Conservation (phyloP, 1,140 invertebrate genomes). For the Brachionus koreanus region DNA sequence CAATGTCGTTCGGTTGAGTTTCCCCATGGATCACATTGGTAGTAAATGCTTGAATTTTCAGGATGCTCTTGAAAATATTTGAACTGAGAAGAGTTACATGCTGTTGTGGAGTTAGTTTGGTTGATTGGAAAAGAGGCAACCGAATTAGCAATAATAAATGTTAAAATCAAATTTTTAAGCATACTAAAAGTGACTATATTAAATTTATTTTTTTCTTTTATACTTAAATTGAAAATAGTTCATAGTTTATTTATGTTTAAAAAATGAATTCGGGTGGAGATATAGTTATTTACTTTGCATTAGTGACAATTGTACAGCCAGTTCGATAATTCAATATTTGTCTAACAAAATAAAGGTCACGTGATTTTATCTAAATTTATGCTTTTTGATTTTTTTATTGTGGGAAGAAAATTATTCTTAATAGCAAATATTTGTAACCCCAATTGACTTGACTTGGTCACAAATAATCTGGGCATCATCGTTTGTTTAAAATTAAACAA, state of each 20-base stretch:
- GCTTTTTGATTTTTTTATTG: too few species aligned
- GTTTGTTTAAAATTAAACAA: neutral
- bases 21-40: constrained; percentile 39
- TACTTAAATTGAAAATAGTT: neutral
- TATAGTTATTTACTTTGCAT: neutral
- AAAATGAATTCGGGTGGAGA: neutral
- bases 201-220: neutral
- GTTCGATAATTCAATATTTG: neutral
- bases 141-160: neutral
- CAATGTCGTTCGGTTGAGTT: neutral
- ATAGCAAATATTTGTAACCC: too few species aligned
- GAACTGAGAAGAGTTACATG: neutral
- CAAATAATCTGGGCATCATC: neutral
- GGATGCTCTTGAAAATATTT: constrained; percentile 16
- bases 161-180: neutral
- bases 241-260: neutral
- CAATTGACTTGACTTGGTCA: too few species aligned
- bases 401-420: too few species aligned
- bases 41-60: neutral
- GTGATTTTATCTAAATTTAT: too few species aligned
- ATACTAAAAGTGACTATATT: neutral
- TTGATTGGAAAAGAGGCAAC: neutral
- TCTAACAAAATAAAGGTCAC: too few species aligned
- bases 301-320: neutral
- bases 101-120: neutral